Evolutionary conservation across 1,140 invertebrate species (phyloP), one percentile per base, ranked within the genome.

Genomic region (Drosophila serrata): DNA sequence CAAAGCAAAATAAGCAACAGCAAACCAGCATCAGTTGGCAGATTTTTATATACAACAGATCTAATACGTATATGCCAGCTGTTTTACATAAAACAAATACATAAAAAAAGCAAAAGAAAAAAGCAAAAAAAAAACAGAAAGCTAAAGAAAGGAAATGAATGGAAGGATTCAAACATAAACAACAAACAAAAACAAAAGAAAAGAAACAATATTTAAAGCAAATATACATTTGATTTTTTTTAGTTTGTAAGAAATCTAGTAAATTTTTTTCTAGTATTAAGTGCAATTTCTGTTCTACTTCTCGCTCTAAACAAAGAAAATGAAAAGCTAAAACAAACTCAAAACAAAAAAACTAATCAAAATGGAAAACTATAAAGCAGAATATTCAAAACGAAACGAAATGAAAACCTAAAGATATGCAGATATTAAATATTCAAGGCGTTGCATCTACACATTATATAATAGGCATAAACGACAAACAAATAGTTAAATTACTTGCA

Each of bases 181-280:
- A 77, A 69, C 49, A 69, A 76, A 39, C 58, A 45, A 69, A 45
- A 45, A 49, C 40, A 79, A 77, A 73, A 60, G 11, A 56, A 76
- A 85, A 45, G 63, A 59, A 81, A 81, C 74, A 51, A 86, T 82
- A 87, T 87, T 57, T 81, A 79, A 88, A 90, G 75, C 80, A 88
- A 88, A 88, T 88, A 88, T 88, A 88, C 84, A 91, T 91, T 81
- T 91, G 81, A 90, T 90, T 91, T 90, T 82, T 82, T 82, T 90
- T 90, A 87, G 73, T 88, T 81, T 79, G 22, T 91, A 91, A 91
- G 90, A 69, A 68, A 51, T 77, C 82, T 91, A 91, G 90, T 86
- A 91, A 91, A 91, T 91, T 91, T 91, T 91, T 91, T 91, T 72
- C 60, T 91, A 91, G 84, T 78, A 80, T 90, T 90, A 87, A 90